Base-by-base conservation (phyloP, 2,888 invertebrate genomes). In the Mythimna impura region DNA sequence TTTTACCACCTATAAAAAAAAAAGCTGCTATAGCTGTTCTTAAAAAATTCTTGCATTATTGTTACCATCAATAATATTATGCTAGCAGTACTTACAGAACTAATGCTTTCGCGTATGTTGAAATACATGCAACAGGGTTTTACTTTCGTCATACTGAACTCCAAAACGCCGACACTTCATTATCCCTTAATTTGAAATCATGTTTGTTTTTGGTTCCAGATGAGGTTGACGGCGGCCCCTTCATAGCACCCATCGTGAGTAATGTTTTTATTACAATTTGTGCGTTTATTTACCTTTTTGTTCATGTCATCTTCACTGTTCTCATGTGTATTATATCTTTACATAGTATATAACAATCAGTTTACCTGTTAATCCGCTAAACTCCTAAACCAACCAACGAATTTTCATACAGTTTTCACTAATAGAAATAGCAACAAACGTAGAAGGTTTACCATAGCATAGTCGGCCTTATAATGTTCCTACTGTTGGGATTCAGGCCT, bases 201-300 rank as follows among this genome's bases (percentile, higher is more conserved):
- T 83, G 80, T 88, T 86, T 82, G 75, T 85, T 86, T 80, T 88
- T 86, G 79, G 75, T 83, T 85, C 80, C 88, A 87, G 88, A 81
- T 83, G 73, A 78, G 76, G 63, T 69, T 76, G 73, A 70, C 62
- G 62, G 72, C 73, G 68, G 63, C 69, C 67, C 71, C 69, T 62
- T 71, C 57, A 78, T 76, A 79, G 76, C 76, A 80, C 22, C 74
- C 52, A 66, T 65, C 50, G 86, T 86, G 73, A 86, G 86, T 85
- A 72, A 20, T 64, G 72, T 83, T 81, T 65, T 71, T 71, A 55
- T 66, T 34, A 58, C 54, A 69, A 61, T 34, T 57, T 66, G 30
- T 61, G 34, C 50, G 43, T 81, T 80, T 71, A 14, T 81, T 64
- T 68, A 67, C 17, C 20, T 70, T n/a, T 25, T 3, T 17, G 14